Percentiles rank a stretch among this genome's conserved stretches.
Conservation (phyloP, 2,797 vertebrate genomes). For the Gadopsis marmoratus region DNA sequence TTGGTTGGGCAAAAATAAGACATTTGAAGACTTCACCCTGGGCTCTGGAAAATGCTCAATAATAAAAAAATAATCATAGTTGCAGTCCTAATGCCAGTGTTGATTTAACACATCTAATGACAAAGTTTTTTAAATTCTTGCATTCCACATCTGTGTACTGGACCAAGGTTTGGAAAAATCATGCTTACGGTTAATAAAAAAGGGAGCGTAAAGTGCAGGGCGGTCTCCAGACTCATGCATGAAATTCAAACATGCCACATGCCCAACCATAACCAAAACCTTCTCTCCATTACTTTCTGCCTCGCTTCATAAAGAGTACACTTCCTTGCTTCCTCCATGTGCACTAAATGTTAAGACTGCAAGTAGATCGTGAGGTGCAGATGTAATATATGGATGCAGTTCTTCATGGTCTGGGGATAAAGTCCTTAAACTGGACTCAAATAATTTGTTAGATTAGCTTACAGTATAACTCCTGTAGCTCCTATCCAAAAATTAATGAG, state of each 20-base stretch:
- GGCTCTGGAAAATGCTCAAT: no score
- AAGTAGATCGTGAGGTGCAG: slow-evolving; percentile 1
- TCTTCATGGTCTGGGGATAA: slow-evolving; percentile 17
- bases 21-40: no score
- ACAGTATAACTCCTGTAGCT: slow-evolving; percentile 31
- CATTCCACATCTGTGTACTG: neutral
- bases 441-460: no score
- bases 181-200: neutral
- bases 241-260: neutral
- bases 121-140: neutral
- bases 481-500: slow-evolving; percentile 59
- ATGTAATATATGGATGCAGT: slow-evolving; percentile 24
- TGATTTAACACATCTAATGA: neutral
- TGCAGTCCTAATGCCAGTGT: neutral
- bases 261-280: neutral
- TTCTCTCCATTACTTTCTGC: neutral
- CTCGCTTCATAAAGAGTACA: neutral
- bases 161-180: neutral
- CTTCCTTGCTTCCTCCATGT: neutral
- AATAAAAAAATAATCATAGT: neutral
- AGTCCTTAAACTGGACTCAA: slow-evolving; percentile 31
- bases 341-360: slow-evolving; percentile 7
- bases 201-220: neutral
- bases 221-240: neutral
- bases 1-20: neutral